Evolutionary conservation across 2,888 invertebrate genomes (phyloP).

Genomic region (Pristionchus fissidentatus): DNA sequence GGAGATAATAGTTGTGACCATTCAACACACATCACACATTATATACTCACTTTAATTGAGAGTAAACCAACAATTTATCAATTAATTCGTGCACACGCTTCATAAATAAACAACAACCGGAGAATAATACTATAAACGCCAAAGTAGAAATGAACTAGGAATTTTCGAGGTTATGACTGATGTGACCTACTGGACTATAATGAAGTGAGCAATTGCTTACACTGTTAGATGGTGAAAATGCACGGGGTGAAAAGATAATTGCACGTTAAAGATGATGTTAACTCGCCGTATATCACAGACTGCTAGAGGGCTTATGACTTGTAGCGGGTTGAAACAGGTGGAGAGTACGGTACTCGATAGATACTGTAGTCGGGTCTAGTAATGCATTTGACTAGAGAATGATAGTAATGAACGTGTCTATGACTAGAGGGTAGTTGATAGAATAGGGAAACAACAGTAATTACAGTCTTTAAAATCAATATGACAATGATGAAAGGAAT

Average conservation of each 20-base stretch:
- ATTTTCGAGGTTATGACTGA: neutral
- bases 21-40: neutral
- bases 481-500: neutral
- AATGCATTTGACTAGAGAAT: neutral
- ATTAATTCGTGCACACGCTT: neutral
- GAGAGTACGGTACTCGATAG: neutral
- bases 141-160: neutral
- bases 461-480: neutral
- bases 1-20: neutral
- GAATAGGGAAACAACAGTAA: neutral
- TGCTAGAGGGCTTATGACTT: neutral
- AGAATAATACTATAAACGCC: neutral
- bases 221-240: constrained; percentile 2
- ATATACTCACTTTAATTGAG: neutral
- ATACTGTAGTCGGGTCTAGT: no score
- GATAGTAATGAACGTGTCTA: neutral
- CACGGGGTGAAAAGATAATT: neutral
- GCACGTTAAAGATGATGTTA: neutral
- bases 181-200: no score
- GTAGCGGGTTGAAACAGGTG: constrained; percentile 5
- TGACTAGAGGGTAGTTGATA: constrained; percentile 21
- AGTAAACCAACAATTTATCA: neutral
- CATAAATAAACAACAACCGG: no score
- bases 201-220: neutral
- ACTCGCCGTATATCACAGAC: constrained; percentile 1